phyloP scores from a whole-genome alignment of 2,113 vertebrate genomes.

The Macroglossus sobrinus region DNA sequence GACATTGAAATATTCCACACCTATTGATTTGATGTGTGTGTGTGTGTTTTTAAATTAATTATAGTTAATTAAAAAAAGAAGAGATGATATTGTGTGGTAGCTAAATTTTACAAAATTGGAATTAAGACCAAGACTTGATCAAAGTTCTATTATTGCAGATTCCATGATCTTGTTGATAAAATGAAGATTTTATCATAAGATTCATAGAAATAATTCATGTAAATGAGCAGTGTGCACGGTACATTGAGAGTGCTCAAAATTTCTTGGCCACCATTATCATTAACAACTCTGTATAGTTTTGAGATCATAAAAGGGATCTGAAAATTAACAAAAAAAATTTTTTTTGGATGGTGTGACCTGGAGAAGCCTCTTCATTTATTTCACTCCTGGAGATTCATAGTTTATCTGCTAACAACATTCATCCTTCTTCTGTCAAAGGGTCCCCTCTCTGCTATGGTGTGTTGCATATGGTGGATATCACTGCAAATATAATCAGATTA shows the following conservation, averaged over 20 bases:
- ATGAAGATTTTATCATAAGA: background rate
- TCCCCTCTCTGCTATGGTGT: background rate
- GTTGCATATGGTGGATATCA: background rate
- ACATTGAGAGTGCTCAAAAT: background rate
- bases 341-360: background rate
- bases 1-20: background rate
- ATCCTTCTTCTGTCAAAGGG: background rate
- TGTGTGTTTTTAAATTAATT: background rate
- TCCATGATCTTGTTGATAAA: background rate
- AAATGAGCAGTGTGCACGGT: background rate
- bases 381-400: background rate
- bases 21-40: background rate
- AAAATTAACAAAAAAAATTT: background rate
- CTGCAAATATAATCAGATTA: background rate
- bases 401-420: background rate
- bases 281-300: background rate
- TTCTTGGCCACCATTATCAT: background rate
- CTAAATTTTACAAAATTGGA: background rate
- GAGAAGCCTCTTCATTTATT: background rate
- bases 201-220: background rate
- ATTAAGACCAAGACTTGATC: background rate
- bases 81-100: background rate
- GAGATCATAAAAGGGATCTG: background rate
- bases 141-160: background rate
- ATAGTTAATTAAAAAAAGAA: background rate